Evolutionary conservation across 2,888 invertebrate species (phyloP).

Genomic region (Melipona bicolor): DNA sequence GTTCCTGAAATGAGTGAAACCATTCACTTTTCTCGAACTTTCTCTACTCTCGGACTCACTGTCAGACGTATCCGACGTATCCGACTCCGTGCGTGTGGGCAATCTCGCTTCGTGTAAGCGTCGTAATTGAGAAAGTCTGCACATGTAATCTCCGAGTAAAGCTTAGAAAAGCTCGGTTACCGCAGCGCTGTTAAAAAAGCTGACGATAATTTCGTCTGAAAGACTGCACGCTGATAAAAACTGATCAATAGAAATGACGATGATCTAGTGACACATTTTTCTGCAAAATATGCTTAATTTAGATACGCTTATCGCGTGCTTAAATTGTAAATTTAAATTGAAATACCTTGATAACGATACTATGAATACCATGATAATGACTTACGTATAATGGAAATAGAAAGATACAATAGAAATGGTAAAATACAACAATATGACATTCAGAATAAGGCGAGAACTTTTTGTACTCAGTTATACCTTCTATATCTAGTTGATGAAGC

Average conservation of each 20-base stretch:
- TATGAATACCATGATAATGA: too few relatives aligned
- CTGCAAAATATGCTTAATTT: too few relatives aligned
- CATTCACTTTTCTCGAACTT: conserved; percentile 20
- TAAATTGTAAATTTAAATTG: too few relatives aligned
- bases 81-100: background rate
- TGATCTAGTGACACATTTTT: background rate
- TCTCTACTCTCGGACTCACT: conserved; percentile 5
- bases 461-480: too few relatives aligned
- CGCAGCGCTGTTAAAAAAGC: background rate
- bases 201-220: background rate
- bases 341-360: too few relatives aligned
- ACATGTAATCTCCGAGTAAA: background rate
- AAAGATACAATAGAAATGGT: too few relatives aligned
- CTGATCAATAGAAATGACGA: background rate
- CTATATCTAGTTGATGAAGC: too few relatives aligned
- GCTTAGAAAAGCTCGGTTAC: background rate
- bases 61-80: background rate
- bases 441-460: too few relatives aligned
- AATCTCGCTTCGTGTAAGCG: too few relatives aligned
- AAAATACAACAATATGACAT: too few relatives aligned
- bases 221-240: background rate
- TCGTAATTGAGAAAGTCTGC: conserved; percentile 32
- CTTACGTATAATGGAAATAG: too few relatives aligned
- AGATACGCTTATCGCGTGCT: too few relatives aligned
- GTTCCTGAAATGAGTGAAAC: background rate